A percentile compares a stretch with the other conserved stretches of the same genome.
Evolutionary conservation across 2,797 vertebrate species (phyloP).

Genomic region (Sparidentex hasta): DNA sequence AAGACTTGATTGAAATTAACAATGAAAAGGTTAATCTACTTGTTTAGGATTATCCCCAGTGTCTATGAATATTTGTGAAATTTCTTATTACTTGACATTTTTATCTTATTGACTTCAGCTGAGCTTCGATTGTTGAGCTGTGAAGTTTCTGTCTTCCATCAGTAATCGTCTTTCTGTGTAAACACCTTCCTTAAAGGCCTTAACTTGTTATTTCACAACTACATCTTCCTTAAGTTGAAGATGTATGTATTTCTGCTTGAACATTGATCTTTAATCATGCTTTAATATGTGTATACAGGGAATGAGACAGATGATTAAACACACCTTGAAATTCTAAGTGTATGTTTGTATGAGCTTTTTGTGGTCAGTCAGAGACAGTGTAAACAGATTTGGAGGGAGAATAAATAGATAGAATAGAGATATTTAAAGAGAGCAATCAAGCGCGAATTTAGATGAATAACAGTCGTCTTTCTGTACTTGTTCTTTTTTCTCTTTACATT

Average conservation of each 20-base stretch:
- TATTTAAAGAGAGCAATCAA: slow-evolving; percentile 37
- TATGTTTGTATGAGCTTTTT: slow-evolving; percentile 15
- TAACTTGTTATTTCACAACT: slow-evolving; percentile 14
- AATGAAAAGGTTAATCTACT: neutral
- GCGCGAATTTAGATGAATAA: slow-evolving; percentile 47
- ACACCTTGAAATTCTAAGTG: slow-evolving; percentile 20
- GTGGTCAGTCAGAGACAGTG: slow-evolving; percentile 7
- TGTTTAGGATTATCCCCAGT: neutral
- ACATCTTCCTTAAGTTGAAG: slow-evolving; percentile 10
- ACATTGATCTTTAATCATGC: slow-evolving; percentile 43
- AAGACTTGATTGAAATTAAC: neutral
- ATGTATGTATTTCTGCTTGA: slow-evolving; percentile 7
- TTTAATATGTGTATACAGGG: slow-evolving; percentile 25
- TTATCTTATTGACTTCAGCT: neutral
- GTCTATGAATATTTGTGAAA: neutral
- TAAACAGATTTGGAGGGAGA: slow-evolving; percentile 2
- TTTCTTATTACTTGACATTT: neutral
- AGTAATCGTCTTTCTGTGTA: neutral
- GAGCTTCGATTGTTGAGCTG: neutral
- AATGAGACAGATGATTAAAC: slow-evolving; percentile 46
- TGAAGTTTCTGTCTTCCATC: neutral
- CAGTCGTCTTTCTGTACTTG: slow-evolving; percentile 31
- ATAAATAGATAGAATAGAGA: neutral
- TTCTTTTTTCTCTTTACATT: slow-evolving; percentile 17
- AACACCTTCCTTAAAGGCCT: neutral